phyloP scores from a whole-genome alignment of 1,140 invertebrate genomes.

The Coelopa frigida region DNA sequence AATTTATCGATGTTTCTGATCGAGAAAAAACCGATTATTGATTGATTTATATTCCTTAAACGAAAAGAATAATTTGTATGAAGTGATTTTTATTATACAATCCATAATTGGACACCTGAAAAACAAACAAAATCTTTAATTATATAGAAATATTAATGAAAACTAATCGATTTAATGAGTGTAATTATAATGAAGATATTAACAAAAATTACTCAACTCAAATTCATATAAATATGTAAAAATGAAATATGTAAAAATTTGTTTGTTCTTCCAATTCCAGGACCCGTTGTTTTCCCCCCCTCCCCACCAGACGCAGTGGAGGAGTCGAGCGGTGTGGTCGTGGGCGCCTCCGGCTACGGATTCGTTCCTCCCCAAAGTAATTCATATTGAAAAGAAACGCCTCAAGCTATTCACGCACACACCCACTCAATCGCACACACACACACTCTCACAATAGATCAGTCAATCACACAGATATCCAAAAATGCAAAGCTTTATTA shows the following conservation, averaged over 20 bases:
- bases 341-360: constrained; percentile 43
- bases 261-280: constrained; percentile 16
- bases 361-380: constrained; percentile 45
- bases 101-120: too few species aligned
- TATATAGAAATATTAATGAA: neutral
- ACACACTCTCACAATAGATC: neutral
- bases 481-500: neutral
- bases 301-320: constrained; percentile 39
- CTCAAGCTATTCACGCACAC: constrained; percentile 6
- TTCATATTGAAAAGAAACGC: constrained; percentile 17
- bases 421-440: constrained; percentile 3
- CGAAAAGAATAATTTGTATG: neutral
- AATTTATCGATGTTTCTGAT: too few species aligned
- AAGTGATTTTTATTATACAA: too few species aligned
- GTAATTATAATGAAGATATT: neutral
- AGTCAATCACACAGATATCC: constrained; percentile 1
- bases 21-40: neutral
- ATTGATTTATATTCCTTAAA: neutral
- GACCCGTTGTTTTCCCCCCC: constrained; percentile 42
- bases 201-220: neutral
- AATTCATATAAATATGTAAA: constrained; percentile 1
- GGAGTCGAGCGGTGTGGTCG: constrained; percentile 41
- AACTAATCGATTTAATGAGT: neutral
- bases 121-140: neutral
- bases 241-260: constrained; percentile 7